phyloP scores from a whole-genome alignment of 2,113 vertebrate genomes.

The Saguinus imperator region DNA sequence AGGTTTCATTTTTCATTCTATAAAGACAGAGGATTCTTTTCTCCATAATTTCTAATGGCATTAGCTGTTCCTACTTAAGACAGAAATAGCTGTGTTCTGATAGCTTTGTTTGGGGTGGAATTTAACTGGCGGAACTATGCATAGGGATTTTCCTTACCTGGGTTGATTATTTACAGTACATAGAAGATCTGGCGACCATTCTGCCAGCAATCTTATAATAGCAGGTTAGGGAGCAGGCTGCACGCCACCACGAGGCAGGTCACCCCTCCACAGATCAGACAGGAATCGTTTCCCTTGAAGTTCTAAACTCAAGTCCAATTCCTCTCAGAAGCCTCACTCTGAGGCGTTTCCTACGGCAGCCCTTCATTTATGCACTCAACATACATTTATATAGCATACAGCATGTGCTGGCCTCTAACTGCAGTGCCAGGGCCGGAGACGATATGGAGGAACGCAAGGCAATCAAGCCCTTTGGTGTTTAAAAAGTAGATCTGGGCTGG shows the following conservation, averaged over 20 bases:
- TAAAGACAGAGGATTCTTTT: neutral
- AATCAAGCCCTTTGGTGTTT: too few relatives aligned
- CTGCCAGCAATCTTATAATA: neutral
- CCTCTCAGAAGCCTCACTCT: neutral
- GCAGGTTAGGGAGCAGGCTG: neutral
- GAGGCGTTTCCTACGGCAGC: neutral
- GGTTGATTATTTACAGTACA: constrained; percentile 7
- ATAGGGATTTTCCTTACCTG: neutral
- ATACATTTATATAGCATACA: accelerated
- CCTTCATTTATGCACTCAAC: neutral
- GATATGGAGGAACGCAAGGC: neutral
- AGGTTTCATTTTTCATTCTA: neutral
- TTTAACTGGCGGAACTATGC: neutral
- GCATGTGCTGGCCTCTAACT: neutral
- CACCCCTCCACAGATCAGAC: accelerated
- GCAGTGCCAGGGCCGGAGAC: neutral
- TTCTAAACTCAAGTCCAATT: neutral
- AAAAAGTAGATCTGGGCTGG: too few relatives aligned
- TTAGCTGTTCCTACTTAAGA: neutral
- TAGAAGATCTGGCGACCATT: neutral
- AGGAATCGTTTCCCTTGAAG: accelerated
- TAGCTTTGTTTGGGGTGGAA: neutral
- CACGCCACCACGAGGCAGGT: accelerated
- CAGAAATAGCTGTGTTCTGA: neutral
- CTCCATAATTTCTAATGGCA: neutral